Evolutionary conservation across 2,797 vertebrate species (phyloP).

Genomic region (Sorex maritimensis): DNA sequence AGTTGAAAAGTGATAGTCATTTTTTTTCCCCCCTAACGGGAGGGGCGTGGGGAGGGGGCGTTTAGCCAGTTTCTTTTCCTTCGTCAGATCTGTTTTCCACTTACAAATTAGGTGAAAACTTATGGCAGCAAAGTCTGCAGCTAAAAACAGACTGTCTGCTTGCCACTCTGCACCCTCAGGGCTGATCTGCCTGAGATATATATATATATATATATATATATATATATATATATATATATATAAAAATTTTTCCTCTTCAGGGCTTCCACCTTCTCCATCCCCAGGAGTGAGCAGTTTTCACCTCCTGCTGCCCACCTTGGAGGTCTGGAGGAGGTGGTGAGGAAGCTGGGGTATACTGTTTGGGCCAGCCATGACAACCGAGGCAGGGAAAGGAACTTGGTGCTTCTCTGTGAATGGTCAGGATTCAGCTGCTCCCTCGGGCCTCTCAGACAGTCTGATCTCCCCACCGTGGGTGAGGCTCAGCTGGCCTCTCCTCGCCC

Average conservation of each 20-base stretch:
- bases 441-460: conserved; percentile 55
- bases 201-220: no score
- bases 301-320: conserved; percentile 61
- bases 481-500: neutral
- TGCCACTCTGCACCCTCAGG: conserved; percentile 43
- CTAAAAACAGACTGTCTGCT: conserved; percentile 81
- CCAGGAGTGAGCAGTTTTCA: neutral
- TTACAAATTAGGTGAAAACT: conserved; percentile 82
- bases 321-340: conserved; percentile 46
- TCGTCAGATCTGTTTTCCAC: conserved; percentile 66
- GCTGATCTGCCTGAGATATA: conserved; percentile 16
- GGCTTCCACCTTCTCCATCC: conserved; percentile 44
- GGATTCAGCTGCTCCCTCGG: neutral
- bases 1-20: conserved; percentile 78
- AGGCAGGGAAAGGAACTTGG: conserved; percentile 47
- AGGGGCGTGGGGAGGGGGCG: no score
- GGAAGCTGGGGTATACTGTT: conserved; percentile 41
- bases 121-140: conserved; percentile 68
- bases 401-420: conserved; percentile 63
- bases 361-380: conserved; percentile 74
- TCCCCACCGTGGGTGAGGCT: conserved; percentile 61
- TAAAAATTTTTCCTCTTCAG: neutral
- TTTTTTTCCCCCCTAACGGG: neutral
- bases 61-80: conserved; percentile 75
- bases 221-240: no score